Conservation (phyloP, 2,797 vertebrate species). For the Girardinus metallicus region DNA sequence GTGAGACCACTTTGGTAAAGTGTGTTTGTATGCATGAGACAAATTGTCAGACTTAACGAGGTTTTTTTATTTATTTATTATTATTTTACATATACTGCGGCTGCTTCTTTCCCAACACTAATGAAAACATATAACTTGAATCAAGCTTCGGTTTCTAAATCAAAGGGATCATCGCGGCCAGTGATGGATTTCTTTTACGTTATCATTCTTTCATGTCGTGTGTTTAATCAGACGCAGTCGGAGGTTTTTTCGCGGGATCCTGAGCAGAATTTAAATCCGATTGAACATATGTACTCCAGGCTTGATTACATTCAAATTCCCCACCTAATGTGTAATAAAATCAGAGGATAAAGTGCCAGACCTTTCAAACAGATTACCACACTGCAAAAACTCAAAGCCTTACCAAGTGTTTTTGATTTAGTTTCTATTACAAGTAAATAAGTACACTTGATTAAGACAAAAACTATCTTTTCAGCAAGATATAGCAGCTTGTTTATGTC, state of each 20-base stretch:
- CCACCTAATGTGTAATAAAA: too few relatives aligned
- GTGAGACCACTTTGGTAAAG: constrained; percentile 7
- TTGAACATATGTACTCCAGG: too few relatives aligned
- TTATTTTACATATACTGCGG: constrained; percentile 22
- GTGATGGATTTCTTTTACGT: background rate
- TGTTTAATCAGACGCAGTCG: background rate
- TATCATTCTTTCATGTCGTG: background rate
- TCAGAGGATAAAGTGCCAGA: too few relatives aligned
- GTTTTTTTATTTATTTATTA: constrained; percentile 28
- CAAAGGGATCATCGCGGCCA: background rate
- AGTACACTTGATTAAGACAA: too few relatives aligned
- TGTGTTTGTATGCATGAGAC: constrained; percentile 8
- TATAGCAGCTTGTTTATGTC: too few relatives aligned
- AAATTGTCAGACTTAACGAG: constrained; percentile 44
- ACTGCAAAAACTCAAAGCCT: too few relatives aligned
- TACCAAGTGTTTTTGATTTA: too few relatives aligned
- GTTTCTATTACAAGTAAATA: too few relatives aligned
- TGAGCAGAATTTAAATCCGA: background rate
- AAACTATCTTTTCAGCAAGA: too few relatives aligned
- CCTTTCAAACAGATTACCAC: too few relatives aligned
- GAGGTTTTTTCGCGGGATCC: background rate
- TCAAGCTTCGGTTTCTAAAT: background rate
- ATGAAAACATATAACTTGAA: constrained; percentile 8
- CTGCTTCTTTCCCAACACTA: constrained; percentile 13
- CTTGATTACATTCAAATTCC: too few relatives aligned